phyloP scores from a whole-genome alignment of 2,888 invertebrate genomes.

The Papilio demoleus region DNA sequence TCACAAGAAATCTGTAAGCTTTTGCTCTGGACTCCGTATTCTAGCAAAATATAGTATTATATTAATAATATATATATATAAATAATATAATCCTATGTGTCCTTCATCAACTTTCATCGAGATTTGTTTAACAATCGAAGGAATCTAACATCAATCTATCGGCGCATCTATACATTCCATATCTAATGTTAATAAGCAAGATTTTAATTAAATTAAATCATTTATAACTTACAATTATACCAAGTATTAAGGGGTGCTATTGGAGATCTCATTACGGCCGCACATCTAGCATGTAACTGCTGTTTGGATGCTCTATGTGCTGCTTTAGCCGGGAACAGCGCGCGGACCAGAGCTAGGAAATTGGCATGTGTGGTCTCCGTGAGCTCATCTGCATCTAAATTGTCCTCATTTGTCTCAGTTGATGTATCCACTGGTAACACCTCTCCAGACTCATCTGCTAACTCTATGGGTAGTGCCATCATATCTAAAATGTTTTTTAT shows the following conservation, averaged over 20 bases:
- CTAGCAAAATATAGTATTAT: no score
- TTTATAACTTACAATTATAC: slow-evolving; percentile 83
- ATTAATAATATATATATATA: no score
- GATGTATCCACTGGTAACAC: slow-evolving; percentile 64
- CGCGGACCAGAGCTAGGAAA: slow-evolving; percentile 94
- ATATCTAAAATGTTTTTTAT: slow-evolving; percentile 78
- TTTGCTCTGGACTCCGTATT: no score
- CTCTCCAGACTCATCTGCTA: slow-evolving; percentile 84
- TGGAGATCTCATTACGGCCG: slow-evolving; percentile 90
- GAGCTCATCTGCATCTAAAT: slow-evolving; percentile 71
- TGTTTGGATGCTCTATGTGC: slow-evolving; percentile 92
- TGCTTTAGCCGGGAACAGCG: slow-evolving; percentile 92
- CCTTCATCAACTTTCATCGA: no score
- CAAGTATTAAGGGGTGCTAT: slow-evolving; percentile 92
- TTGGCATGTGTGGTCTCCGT: slow-evolving; percentile 93
- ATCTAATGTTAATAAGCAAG: no score
- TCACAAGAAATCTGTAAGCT: no score
- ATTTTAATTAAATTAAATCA: no score
- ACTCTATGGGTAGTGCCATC: slow-evolving; percentile 90
- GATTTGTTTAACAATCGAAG: no score
- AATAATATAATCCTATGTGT: no score
- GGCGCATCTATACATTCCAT: no score
- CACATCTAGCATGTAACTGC: slow-evolving; percentile 89
- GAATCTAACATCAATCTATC: no score
- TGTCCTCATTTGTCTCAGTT: slow-evolving; percentile 51